Conservation (phyloP, 2,797 vertebrate species). For the Paramormyrops hopkinsi region DNA sequence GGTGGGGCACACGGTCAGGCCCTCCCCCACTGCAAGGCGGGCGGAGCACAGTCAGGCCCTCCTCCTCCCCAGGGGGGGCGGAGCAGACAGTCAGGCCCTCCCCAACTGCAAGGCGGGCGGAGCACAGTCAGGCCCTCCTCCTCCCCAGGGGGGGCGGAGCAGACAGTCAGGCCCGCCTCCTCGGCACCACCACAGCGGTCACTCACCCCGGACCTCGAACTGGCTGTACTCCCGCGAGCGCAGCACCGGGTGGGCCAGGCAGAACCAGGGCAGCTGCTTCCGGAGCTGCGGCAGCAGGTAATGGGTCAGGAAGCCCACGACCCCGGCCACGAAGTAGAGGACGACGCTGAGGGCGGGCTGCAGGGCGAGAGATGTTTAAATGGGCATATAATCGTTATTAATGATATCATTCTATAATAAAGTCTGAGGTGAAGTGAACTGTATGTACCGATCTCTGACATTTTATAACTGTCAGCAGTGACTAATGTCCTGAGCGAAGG, state of each 20-base stretch:
- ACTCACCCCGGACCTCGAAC: slow-evolving; percentile 85
- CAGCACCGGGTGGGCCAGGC: slow-evolving; percentile 80
- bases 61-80: too few species aligned
- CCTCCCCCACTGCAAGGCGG: too few species aligned
- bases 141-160: not conserved
- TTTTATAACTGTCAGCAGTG: not conserved
- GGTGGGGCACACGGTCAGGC: not conserved
- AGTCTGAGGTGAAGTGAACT: not conserved
- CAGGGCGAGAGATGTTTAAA: not conserved
- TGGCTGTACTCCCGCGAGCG: slow-evolving; percentile 85
- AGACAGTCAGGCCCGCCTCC: too few species aligned
- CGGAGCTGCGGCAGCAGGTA: slow-evolving; percentile 86
- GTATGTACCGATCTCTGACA: not conserved
- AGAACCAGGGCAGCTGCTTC: slow-evolving; percentile 89
- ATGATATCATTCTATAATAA: not conserved
- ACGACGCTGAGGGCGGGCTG: slow-evolving; percentile 83
- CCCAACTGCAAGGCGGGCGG: too few species aligned
- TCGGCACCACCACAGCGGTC: not conserved
- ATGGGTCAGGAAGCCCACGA: slow-evolving; percentile 79
- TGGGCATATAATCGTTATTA: not conserved
- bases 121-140: too few species aligned
- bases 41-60: not conserved
- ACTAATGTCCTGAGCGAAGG: not conserved
- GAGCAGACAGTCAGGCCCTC: too few species aligned
- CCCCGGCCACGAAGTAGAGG: slow-evolving; percentile 76